Percentiles rank a stretch among this genome's conserved stretches.
phyloP scores from a whole-genome alignment of 2,888 invertebrate species.

The Drymonia ruficornis region DNA sequence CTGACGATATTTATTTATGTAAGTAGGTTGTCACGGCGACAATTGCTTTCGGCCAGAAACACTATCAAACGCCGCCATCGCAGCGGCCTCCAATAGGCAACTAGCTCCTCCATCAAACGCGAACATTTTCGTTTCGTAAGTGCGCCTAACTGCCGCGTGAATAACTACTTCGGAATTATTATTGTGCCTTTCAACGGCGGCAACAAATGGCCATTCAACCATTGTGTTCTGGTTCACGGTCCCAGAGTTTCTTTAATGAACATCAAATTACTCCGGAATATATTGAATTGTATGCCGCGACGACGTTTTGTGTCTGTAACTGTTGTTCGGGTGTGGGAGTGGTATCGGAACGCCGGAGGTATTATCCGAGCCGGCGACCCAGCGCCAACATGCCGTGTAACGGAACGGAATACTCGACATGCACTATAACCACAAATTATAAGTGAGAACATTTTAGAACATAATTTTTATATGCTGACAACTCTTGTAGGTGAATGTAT shows the following conservation, averaged over 20 bases:
- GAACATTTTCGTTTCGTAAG: slow-evolving; percentile 74
- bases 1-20: slow-evolving; percentile 9
- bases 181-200: slow-evolving; percentile 80
- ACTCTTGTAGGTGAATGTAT: slow-evolving; percentile 39
- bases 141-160: slow-evolving; percentile 76
- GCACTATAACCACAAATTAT: slow-evolving; percentile 83
- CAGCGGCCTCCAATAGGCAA: slow-evolving; percentile 53
- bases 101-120: slow-evolving; percentile 58
- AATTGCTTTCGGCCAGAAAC: slow-evolving; percentile 27
- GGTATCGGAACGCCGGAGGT: slow-evolving; percentile 48
- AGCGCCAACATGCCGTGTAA: slow-evolving; percentile 74
- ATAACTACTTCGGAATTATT: slow-evolving; percentile 76
- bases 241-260: slow-evolving; percentile 83
- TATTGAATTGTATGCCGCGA: slow-evolving; percentile 82
- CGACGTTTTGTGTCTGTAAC: slow-evolving; percentile 79
- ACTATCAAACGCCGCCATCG: slow-evolving; percentile 55
- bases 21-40: not conserved
- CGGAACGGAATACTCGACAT: slow-evolving; percentile 82
- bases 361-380: slow-evolving; percentile 71
- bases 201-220: slow-evolving; percentile 84
- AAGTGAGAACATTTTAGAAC: slow-evolving; percentile 82
- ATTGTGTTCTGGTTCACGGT: slow-evolving; percentile 85
- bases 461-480: slow-evolving; percentile 72
- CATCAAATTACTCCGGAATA: slow-evolving; percentile 83
- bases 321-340: slow-evolving; percentile 68